A percentile compares a stretch with the other conserved stretches of the same genome.
These are phyloP conservation scores for Apaloderma vittatum DNA, from an alignment of 2,113 vertebrate species.

Conservation along the genomic window DNA sequence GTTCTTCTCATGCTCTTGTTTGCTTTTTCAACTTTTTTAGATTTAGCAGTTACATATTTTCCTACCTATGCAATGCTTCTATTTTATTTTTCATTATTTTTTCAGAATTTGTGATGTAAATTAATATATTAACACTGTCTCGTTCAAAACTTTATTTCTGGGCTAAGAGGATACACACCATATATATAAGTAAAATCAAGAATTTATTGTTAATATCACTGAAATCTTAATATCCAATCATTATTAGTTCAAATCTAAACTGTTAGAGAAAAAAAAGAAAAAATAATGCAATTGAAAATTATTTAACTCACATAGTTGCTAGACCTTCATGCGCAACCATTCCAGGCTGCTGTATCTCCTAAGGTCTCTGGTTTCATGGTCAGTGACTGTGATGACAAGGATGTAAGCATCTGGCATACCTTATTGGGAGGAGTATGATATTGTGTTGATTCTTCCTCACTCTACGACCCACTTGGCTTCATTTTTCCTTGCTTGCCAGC, in stretches of 20 bases:
- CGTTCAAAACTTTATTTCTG: neutral
- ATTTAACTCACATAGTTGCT: neutral
- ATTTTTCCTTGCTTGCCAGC: neutral
- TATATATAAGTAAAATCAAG: neutral
- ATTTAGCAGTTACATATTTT: neutral
- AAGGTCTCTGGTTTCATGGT: neutral
- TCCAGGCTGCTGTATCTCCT: neutral
- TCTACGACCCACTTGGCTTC: neutral
- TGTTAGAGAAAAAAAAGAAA: neutral
- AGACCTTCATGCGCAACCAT: neutral
- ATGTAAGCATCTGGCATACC: neutral
- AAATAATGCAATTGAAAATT: neutral
- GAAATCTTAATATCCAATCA: neutral
- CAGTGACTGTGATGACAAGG: neutral
- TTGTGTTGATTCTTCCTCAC: neutral
- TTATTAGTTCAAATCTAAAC: neutral
- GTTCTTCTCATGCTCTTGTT: neutral
- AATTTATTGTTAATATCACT: neutral
- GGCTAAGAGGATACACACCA: neutral
- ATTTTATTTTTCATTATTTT: neutral
- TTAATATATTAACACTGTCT: neutral
- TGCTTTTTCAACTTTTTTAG: neutral
- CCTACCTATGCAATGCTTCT: neutral
- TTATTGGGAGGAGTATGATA: neutral
- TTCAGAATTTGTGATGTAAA: neutral